Base-by-base conservation (phyloP, 2,113 vertebrate species). In the Synchiropus splendidus region DNA sequence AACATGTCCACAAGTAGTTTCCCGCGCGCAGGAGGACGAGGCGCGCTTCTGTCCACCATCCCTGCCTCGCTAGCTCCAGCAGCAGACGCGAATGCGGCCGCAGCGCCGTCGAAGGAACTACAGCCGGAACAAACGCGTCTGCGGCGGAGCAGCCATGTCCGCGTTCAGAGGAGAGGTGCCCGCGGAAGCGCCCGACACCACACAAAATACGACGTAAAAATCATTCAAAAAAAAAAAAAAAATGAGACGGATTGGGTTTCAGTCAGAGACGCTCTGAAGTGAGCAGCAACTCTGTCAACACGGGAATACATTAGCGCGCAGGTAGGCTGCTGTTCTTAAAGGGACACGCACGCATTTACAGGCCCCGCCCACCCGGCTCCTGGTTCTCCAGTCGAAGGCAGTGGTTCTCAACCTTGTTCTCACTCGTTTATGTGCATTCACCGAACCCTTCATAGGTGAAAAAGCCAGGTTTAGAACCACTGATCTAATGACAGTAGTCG, bases 291-390 rank as follows among this genome's bases (percentile, higher is more conserved):
- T 27, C 4, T 27, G 21, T 27, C 21, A 27, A 27, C 21, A 27
- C 21, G 8, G 8, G 21, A 27, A 27, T 27, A 8, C 21, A 27
- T 27, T 27, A 27, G 21, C 21, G 21, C 21, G 61, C 71, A 78
- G 78, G 78, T 79, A 74, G 64, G 53, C 55, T 58, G 60, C 6
- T 53, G 35, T 60, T 76, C 71, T 81, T 81, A 79, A 81, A 78
- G 77, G 57, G 34, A 63, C 46, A 75, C 42, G 35, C 58, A 54
- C 64, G 47, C 34, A 50, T 16, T 48, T 17, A 46, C 42, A 51
- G 2, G n/a, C n/a, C n/a, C n/a, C n/a, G n/a, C n/a, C n/a, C n/a
- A n/a, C n/a, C n/a, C n/a, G n/a, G n/a, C n/a, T n/a, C n/a, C n/a
- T n/a, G n/a, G n/a, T n/a, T n/a, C n/a, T n/a, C n/a, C n/a, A n/a